A percentile compares a stretch with the other conserved stretches of the same genome.
phyloP scores from a whole-genome alignment of 2,888 invertebrate genomes.

The Trachelus iudaicus region DNA sequence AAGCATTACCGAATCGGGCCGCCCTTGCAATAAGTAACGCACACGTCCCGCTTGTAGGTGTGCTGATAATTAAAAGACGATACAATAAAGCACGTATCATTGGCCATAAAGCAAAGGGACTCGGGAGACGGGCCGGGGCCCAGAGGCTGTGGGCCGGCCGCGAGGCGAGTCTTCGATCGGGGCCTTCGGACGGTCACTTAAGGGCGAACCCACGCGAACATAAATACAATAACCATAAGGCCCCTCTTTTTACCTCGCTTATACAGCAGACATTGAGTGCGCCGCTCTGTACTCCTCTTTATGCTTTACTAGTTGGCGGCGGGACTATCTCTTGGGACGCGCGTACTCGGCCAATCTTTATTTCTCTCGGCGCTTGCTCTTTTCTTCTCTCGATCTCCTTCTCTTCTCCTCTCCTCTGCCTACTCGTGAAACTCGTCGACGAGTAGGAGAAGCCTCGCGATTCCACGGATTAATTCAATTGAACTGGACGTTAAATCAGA shows the following conservation, averaged over 20 bases:
- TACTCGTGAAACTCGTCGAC: no score
- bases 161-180: slow-evolving; percentile 24
- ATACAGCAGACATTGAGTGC: slow-evolving; percentile 9
- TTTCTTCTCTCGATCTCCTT: no score
- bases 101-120: slow-evolving; percentile 61
- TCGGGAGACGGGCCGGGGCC: slow-evolving; percentile 18
- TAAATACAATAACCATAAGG: slow-evolving; percentile 56
- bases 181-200: slow-evolving; percentile 37
- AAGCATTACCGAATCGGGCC: no score
- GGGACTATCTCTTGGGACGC: slow-evolving; percentile 3
- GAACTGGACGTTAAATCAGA: slow-evolving; percentile 61
- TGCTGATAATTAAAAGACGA: slow-evolving; percentile 66
- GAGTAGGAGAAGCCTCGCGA: no score
- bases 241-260: slow-evolving; percentile 42
- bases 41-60: slow-evolving; percentile 64
- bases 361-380: background rate
- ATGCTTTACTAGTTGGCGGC: slow-evolving; percentile 6
- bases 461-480: slow-evolving; percentile 50
- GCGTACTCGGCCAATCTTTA: background rate
- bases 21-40: slow-evolving; percentile 58
- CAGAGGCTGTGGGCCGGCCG: slow-evolving; percentile 49
- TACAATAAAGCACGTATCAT: slow-evolving; percentile 65
- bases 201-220: slow-evolving; percentile 55
- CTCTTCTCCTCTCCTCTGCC: no score
- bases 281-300: slow-evolving; percentile 9